These are phyloP conservation scores for Itoplectis maculator DNA, from an alignment of 2,888 invertebrate genomes.

Conservation along the genomic window DNA sequence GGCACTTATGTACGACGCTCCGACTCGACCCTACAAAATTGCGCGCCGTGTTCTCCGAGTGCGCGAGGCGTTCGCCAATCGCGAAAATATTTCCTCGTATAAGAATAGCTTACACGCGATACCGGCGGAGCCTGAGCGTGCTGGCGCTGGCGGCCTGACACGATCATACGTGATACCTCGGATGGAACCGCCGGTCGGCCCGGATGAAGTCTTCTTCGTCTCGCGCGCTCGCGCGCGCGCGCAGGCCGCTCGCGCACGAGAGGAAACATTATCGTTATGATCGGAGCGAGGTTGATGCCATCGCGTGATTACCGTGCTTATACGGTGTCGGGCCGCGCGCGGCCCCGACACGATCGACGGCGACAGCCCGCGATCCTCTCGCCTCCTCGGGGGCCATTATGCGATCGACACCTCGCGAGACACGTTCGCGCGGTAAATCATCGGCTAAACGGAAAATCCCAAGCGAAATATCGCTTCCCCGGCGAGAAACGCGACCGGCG, in stretches of 20 bases:
- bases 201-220: slow-evolving; percentile 80
- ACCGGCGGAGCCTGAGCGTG: neutral
- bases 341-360: slow-evolving; percentile 76
- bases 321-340: too few species aligned
- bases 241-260: too few species aligned
- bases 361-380: slow-evolving; percentile 80
- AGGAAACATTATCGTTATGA: slow-evolving; percentile 80
- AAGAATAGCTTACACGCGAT: slow-evolving; percentile 9
- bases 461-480: slow-evolving; percentile 22
- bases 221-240: too few species aligned
- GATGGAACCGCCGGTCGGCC: slow-evolving; percentile 7
- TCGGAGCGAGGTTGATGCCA: slow-evolving; percentile 80
- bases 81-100: neutral
- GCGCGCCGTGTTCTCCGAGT: too few species aligned
- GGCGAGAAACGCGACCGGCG: neutral
- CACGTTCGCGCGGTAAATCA: slow-evolving; percentile 81
- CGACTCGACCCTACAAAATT: too few species aligned
- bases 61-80: neutral
- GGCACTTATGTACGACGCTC: too few species aligned
- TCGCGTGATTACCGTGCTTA: slow-evolving; percentile 79
- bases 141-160: neutral
- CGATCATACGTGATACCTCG: slow-evolving; percentile 12
- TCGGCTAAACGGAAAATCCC: slow-evolving; percentile 66
- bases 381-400: slow-evolving; percentile 79
- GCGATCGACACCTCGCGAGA: slow-evolving; percentile 82